Evolutionary conservation across 1,140 invertebrate species (phyloP).

Genomic region (Aricia agestis): DNA sequence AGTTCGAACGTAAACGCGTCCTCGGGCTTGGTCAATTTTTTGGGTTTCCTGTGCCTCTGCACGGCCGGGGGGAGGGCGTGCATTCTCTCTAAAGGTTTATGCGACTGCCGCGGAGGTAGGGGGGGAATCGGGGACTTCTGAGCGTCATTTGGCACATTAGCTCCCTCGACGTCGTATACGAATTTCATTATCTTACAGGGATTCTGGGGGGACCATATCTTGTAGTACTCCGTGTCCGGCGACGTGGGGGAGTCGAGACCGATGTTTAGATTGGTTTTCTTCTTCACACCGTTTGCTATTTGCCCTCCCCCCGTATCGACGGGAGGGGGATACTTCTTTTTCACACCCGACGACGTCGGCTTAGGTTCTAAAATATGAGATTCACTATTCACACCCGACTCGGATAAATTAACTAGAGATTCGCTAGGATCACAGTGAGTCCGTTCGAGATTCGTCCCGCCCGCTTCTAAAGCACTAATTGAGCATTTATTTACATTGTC

Average conservation of each 20-base stretch:
- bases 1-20: constrained; percentile 87
- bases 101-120: constrained; percentile 71
- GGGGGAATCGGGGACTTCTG: constrained; percentile 71
- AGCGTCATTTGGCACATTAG: constrained; percentile 65
- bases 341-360: constrained; percentile 67
- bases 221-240: constrained; percentile 78
- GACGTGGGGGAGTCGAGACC: constrained; percentile 74
- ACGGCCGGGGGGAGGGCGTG: constrained; percentile 77
- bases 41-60: constrained; percentile 78
- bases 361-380: constrained; percentile 58
- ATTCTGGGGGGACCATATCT: constrained; percentile 78
- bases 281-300: constrained; percentile 64
- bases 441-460: constrained; percentile 62
- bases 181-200: constrained; percentile 77
- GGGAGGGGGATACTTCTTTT: constrained; percentile 72
- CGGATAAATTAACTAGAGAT: constrained; percentile 66
- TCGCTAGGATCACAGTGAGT: constrained; percentile 66
- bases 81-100: constrained; percentile 80
- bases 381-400: constrained; percentile 72
- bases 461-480: constrained; percentile 73
- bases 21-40: constrained; percentile 78
- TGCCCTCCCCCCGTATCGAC: constrained; percentile 67
- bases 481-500: constrained; percentile 75
- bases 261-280: constrained; percentile 67
- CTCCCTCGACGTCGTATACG: constrained; percentile 75